Evolutionary conservation across 2,797 vertebrate genomes (phyloP), one percentile per base, ranked within the genome.

Genomic region (Allobates femoralis): DNA sequence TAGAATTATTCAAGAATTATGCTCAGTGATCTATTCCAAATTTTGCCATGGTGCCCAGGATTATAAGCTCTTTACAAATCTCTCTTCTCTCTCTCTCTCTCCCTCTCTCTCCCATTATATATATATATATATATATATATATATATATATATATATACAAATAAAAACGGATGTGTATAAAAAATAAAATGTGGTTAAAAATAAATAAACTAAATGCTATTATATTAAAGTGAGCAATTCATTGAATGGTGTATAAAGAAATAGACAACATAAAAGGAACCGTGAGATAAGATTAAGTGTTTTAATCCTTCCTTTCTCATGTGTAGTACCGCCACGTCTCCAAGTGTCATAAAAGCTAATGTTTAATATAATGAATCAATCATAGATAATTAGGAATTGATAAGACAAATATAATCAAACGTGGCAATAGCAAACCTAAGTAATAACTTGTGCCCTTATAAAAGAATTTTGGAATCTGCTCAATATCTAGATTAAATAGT

Each of bases 281-380:
- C 50, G 77, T 41, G 16, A 56, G 83, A 83, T 83, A 87, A 83
- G 85, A 83, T 85, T 87, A 87, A 81, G 50, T 37, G 14, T 51
- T 79, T 34, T 79, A 75, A 87, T 87, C 71, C 62, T 79, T 83
- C 73, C 73, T 62, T 82, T 58, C 76, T 77, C 85, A 64, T 88
- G 78, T 85, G 87, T 85, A 81, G 83, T 46, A 76, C 83, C 87
- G 79, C 69, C 79, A 67, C 37, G n/a, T 82, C 62, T 75, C 46
- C 78, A 34, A 67, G 64, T 37, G 87, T 41, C 71, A 66, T 88
- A 88, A 88, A 88, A 85, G 87, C 78, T 81, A 88, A 88, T 88
- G 87, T 81, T 88, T 88, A 58, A 88, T 81, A 53, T 66, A 76
- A 77, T 71, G 71, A 88, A 88, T 87, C 69, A 73, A 83, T 81